phyloP scores from a whole-genome alignment of 2,113 vertebrate genomes.

The Azemiops feae region DNA sequence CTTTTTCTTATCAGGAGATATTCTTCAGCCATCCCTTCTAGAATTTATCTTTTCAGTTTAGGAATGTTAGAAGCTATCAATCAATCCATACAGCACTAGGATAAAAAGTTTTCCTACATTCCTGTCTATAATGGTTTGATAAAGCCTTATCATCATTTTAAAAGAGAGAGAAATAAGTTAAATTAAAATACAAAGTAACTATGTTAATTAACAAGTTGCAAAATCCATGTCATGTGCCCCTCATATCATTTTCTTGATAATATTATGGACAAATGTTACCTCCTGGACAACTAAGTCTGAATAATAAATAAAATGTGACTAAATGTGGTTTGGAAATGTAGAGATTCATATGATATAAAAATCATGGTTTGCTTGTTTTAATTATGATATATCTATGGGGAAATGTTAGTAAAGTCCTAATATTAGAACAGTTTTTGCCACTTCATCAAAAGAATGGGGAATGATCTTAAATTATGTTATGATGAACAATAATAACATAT shows the following conservation, averaged over 20 bases:
- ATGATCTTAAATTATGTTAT: not conserved
- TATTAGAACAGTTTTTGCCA: not conserved
- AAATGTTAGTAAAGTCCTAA: not conserved
- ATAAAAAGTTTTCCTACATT: not conserved
- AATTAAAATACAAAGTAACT: not conserved
- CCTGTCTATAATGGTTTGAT: not conserved
- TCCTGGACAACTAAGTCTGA: not conserved
- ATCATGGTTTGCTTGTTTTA: not conserved
- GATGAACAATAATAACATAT: not conserved
- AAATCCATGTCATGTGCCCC: not conserved
- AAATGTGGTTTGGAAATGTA: not conserved
- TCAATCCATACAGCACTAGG: not conserved
- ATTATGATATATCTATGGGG: not conserved
- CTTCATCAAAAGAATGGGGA: not conserved
- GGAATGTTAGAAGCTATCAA: not conserved
- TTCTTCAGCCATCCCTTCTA: not conserved
- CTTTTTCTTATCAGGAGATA: not conserved
- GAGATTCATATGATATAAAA: not conserved
- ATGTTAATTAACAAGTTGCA: not conserved
- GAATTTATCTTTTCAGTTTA: not conserved
- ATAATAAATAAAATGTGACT: not conserved
- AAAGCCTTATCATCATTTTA: not conserved
- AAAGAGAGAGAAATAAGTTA: not conserved
- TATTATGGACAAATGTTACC: not conserved
- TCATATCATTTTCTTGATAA: not conserved